Evolutionary conservation across 2,888 invertebrate genomes (phyloP).

Genomic region (Timema cristinae): DNA sequence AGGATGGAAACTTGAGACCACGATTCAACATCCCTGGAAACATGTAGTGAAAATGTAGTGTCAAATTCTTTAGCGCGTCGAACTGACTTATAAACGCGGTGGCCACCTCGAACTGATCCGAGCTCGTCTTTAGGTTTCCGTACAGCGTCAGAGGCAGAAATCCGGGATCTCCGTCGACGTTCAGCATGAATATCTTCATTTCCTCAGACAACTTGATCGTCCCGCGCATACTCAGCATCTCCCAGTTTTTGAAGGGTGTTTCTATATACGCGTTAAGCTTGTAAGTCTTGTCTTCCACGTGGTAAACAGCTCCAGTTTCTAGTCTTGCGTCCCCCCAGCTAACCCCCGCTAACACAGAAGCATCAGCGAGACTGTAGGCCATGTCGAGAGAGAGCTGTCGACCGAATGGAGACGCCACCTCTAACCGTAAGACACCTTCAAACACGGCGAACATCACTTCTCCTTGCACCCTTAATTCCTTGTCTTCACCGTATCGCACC

Average conservation of each 20-base stretch:
- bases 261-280: background rate
- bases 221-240: conserved; percentile 29
- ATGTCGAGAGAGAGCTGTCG: conserved; percentile 26
- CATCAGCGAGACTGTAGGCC: conserved; percentile 9
- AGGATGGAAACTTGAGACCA: no score
- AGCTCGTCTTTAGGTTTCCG: no score
- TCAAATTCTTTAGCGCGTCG: no score
- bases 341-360: no score
- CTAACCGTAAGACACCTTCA: conserved; percentile 23
- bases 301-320: no score
- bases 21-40: no score
- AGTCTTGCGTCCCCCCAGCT: no score
- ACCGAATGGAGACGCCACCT: conserved; percentile 29
- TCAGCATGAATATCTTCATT: conserved; percentile 27
- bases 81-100: no score
- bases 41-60: no score
- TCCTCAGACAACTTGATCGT: conserved; percentile 31
- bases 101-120: no score
- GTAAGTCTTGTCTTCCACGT: no score
- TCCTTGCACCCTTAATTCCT: conserved; percentile 27
- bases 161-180: background rate
- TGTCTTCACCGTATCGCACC: conserved; percentile 24
- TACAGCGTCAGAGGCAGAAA: no score
- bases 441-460: conserved; percentile 16
- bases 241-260: conserved; percentile 33